phyloP scores from a whole-genome alignment of 2,113 vertebrate genomes.

The Dipodomys ordii region DNA sequence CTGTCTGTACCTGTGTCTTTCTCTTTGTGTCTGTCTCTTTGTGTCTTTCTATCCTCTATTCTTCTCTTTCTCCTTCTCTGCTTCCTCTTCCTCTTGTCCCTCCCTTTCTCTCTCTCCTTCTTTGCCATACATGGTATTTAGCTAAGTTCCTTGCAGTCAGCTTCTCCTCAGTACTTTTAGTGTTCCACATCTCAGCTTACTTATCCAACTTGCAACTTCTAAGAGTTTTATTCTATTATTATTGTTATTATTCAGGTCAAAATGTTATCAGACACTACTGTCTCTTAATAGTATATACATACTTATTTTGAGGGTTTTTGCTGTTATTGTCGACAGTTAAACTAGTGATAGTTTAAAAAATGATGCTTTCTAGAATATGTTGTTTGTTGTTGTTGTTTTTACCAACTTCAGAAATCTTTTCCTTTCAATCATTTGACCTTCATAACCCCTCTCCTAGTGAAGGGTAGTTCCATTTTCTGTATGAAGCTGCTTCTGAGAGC shows the following conservation, averaged over 20 bases:
- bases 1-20: no score
- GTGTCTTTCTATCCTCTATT: no score
- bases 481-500: background rate
- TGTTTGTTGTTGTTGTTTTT: background rate
- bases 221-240: background rate
- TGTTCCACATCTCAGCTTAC: background rate
- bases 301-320: background rate
- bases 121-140: background rate
- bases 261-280: background rate
- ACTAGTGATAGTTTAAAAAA: background rate
- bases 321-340: background rate
- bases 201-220: background rate
- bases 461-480: background rate
- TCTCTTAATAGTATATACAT: background rate
- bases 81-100: no score
- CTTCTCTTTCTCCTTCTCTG: no score
- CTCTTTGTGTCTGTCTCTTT: no score
- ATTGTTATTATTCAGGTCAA: background rate
- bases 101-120: background rate
- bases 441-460: rapidly evolving
- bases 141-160: background rate
- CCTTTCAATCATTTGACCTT: background rate
- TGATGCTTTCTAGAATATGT: background rate
- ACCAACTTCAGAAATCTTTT: background rate
- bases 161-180: background rate